phyloP scores from a whole-genome alignment of 2,113 vertebrate species.

The Smithornis capensis region DNA sequence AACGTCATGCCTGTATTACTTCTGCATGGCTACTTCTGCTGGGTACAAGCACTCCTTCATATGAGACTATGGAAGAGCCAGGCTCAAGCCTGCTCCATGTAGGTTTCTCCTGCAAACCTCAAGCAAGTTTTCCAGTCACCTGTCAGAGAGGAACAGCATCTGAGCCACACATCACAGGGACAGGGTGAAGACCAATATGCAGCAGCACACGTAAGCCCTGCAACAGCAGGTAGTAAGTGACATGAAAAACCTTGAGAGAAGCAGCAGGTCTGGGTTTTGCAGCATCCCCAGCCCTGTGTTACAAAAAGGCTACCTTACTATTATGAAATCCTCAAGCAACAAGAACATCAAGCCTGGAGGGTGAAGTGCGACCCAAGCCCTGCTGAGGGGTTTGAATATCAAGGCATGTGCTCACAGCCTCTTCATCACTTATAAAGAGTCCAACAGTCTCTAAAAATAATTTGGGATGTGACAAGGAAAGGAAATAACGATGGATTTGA shows the following conservation, averaged over 20 bases:
- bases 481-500: neutral
- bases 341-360: neutral
- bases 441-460: neutral
- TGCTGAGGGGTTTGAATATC: neutral
- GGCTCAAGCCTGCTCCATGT: neutral
- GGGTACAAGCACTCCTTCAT: rapidly evolving
- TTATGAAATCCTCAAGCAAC: neutral
- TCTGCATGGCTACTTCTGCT: neutral
- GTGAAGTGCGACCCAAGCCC: neutral
- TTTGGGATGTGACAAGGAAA: neutral
- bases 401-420: neutral
- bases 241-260: neutral
- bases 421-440: rapidly evolving
- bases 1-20: neutral
- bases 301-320: neutral
- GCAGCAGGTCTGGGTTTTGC: neutral
- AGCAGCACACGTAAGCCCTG: neutral
- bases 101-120: neutral
- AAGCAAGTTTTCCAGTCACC: neutral
- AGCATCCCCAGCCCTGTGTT: neutral
- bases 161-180: neutral
- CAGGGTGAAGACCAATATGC: neutral
- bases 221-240: neutral
- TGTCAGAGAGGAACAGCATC: neutral
- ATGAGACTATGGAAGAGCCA: neutral